Evolutionary conservation across 2,888 invertebrate species (phyloP).

Genomic region (Polyommatus iphigenia): DNA sequence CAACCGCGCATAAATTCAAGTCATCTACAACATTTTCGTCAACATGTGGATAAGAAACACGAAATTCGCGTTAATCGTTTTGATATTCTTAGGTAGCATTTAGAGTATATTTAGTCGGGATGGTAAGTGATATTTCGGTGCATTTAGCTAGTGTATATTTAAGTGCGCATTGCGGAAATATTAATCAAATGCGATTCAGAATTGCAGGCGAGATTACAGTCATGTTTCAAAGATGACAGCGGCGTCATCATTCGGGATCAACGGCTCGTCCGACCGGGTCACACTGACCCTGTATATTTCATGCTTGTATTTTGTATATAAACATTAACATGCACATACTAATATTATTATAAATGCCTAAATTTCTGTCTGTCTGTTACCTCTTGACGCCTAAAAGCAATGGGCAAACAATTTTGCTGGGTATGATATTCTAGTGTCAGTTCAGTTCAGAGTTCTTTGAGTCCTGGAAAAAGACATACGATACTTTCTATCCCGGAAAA

Average conservation of each 20-base stretch:
- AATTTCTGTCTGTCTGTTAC: too few species aligned
- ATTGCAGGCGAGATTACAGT: slow-evolving; percentile 55
- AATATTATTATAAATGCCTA: too few species aligned
- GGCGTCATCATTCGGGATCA: slow-evolving; percentile 34
- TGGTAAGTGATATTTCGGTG: slow-evolving; percentile 9
- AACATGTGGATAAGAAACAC: neutral
- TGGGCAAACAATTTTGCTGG: too few species aligned
- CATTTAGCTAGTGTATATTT: slow-evolving; percentile 35
- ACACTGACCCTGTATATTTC: neutral
- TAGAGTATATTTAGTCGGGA: neutral
- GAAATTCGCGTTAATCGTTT: slow-evolving; percentile 14
- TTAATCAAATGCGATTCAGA: slow-evolving; percentile 54
- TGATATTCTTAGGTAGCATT: slow-evolving; percentile 17
- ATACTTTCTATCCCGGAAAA: too few species aligned
- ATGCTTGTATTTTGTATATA: neutral
- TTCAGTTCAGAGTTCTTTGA: too few species aligned
- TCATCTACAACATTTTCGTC: slow-evolving; percentile 1
- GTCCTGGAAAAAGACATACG: too few species aligned
- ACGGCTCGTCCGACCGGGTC: slow-evolving; percentile 15
- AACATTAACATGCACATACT: too few species aligned
- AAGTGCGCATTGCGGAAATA: slow-evolving; percentile 51
- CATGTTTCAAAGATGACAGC: slow-evolving; percentile 49
- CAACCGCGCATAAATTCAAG: slow-evolving; percentile 1
- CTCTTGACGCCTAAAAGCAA: too few species aligned
- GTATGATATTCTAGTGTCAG: too few species aligned